Evolutionary conservation across 2,888 invertebrate genomes (phyloP), one percentile per base, ranked within the genome.

Genomic region (Phengaris alcon): DNA sequence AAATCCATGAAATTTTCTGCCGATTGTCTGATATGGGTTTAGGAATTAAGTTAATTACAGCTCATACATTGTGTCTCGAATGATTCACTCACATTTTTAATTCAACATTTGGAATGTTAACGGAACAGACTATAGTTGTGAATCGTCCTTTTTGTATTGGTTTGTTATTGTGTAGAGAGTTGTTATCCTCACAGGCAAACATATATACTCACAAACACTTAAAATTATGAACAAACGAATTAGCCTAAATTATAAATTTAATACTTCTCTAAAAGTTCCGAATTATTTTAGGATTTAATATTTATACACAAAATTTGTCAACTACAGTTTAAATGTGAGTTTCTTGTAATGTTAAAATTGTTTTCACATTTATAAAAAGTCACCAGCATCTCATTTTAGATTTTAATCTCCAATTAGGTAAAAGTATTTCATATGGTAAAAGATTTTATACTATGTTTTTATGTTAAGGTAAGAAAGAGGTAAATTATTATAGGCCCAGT

Each of bases 361-460:
- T 13, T 35, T 35, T 64, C 15, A 52, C 1, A 12, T 52, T 52
- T 52, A 52, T 8, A 6, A 5, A 59, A 22, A 12, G 15, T 54
- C 52, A 44, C 52, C 35, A 15, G 54, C 72, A 54, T 72, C 54
- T 72, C 72, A 52, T 72, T 72, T 52, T 22, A 54, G 35, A 72
- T 52, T 10, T 52, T 52, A 70, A 51, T 72, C 72, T 72, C 72
- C 54, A 13, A 72, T 15, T 7, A 72, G 52, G 44, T 52, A 54
- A 72, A 52, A 12, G 35, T 52, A 52, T 72, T 72, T 72, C 52
- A 12, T 22, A 52, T 54, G 72, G 54, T 54, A 22, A 72, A 13
- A 35, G 54, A 72, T 72, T 72, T 44, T 35, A 64, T 54, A 64
- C 12, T 22, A 2, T 64, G 35, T 64, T 35, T 64, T 64, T 64